phyloP scores from a whole-genome alignment of 2,888 invertebrate genomes.

The Choristoneura rosaceana region DNA sequence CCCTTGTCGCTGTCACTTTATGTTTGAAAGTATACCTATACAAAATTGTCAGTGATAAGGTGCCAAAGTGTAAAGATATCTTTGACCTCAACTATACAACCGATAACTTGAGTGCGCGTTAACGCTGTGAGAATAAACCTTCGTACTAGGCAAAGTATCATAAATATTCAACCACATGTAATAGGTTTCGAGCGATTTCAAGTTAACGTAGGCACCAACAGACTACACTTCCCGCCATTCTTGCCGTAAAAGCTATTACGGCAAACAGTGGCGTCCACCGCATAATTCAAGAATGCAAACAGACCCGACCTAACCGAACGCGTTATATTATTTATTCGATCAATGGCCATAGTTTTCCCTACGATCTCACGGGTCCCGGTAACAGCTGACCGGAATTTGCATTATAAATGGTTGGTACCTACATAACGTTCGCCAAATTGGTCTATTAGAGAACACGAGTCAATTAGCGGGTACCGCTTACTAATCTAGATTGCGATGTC shows the following conservation, averaged over 20 bases:
- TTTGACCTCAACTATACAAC: too few species aligned
- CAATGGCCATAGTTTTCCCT: slow-evolving; percentile 47
- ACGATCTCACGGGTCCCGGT: slow-evolving; percentile 45
- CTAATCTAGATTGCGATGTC: slow-evolving; percentile 57
- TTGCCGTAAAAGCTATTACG: slow-evolving; percentile 22
- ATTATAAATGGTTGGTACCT: slow-evolving; percentile 64
- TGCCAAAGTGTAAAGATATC: too few species aligned
- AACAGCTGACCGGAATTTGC: slow-evolving; percentile 69
- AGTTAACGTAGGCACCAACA: not conserved
- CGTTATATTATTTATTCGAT: slow-evolving; percentile 57
- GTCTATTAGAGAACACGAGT: slow-evolving; percentile 56
- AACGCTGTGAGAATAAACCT: too few species aligned
- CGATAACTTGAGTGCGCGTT: too few species aligned
- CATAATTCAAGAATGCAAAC: slow-evolving; percentile 52
- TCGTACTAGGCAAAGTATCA: too few species aligned
- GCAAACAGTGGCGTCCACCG: slow-evolving; percentile 45
- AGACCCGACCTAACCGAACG: slow-evolving; percentile 37
- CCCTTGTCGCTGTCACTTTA: too few species aligned
- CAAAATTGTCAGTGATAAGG: too few species aligned
- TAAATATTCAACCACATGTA: too few species aligned
- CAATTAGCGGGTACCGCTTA: slow-evolving; percentile 60
- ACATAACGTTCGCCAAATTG: slow-evolving; percentile 51
- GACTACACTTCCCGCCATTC: slow-evolving; percentile 5
- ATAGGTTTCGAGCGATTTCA: slow-evolving; percentile 5
- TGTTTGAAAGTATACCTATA: too few species aligned